These are phyloP conservation scores for Heliothis subflexa DNA, from an alignment of 1,140 invertebrate genomes.

Conservation along the genomic window DNA sequence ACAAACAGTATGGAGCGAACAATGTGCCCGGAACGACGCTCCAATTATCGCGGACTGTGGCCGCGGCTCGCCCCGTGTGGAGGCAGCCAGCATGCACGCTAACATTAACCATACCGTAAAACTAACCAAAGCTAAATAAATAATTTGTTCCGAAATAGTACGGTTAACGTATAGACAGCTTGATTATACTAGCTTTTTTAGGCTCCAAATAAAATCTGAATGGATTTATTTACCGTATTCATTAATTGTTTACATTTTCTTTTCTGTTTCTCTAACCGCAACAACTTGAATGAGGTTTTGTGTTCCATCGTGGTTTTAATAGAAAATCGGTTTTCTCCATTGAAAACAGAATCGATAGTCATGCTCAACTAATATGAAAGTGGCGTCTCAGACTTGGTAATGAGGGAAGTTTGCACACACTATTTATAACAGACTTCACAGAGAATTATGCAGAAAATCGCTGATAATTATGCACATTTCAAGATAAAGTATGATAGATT, in stretches of 20 bases:
- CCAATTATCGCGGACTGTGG: constrained; percentile 60
- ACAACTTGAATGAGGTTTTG: not conserved
- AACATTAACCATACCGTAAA: constrained; percentile 16
- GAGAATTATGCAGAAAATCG: no score
- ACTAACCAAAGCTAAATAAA: constrained; percentile 11
- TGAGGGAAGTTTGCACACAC: no score
- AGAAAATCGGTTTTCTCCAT: constrained; percentile 37
- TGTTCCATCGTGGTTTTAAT: constrained; percentile 7
- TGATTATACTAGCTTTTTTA: constrained; percentile 16
- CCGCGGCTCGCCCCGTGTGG: constrained; percentile 32
- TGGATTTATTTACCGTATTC: constrained; percentile 17
- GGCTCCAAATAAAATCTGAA: not conserved
- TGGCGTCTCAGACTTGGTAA: not conserved
- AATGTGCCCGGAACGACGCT: constrained; percentile 67
- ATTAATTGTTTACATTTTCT: constrained; percentile 22
- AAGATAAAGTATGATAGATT: not conserved
- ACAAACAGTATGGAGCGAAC: constrained; percentile 59
- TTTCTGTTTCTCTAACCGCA: constrained; percentile 18
- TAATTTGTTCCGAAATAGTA: constrained; percentile 12
- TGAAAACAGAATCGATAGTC: constrained; percentile 33
- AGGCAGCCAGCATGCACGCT: constrained; percentile 45
- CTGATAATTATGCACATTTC: not conserved
- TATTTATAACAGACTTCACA: no score
- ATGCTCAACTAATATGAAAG: constrained; percentile 25
- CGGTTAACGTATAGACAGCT: constrained; percentile 1